Percentiles rank a stretch among this genome's conserved stretches.
phyloP scores from a whole-genome alignment of 1,140 invertebrate species.

The Eriocheir sinensis region DNA sequence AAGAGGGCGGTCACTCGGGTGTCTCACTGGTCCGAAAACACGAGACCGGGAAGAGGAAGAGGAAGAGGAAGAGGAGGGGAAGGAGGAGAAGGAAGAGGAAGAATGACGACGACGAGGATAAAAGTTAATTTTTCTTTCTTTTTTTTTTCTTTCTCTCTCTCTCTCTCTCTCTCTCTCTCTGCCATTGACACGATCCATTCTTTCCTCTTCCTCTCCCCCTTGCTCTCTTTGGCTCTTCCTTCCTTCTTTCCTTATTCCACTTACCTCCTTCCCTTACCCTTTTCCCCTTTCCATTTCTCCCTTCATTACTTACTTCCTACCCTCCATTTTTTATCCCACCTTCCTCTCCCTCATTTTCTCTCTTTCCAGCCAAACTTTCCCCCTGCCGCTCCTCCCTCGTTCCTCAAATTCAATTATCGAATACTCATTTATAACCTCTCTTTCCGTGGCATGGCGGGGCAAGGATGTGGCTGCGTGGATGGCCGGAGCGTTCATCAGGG shows the following conservation, averaged over 20 bases:
- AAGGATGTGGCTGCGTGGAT: conserved; percentile 31
- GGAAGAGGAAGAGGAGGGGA: background rate
- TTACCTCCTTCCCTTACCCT: too few relatives aligned
- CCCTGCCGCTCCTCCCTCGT: background rate
- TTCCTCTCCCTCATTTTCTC: background rate
- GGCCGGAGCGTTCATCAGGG: conserved; percentile 18
- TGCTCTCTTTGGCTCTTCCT: background rate
- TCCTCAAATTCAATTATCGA: conserved; percentile 56
- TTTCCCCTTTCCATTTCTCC: too few relatives aligned
- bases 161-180: background rate
- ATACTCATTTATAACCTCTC: conserved; percentile 44
- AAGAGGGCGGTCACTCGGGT: background rate
- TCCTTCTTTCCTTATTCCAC: too few relatives aligned
- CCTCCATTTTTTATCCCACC: background rate
- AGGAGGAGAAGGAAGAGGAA: background rate
- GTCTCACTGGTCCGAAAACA: background rate
- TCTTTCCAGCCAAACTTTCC: too few relatives aligned
- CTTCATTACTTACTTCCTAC: too few relatives aligned
- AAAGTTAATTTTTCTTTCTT: background rate
- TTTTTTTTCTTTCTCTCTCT: background rate
- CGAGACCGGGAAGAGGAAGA: background rate
- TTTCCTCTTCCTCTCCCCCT: background rate
- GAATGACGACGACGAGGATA: background rate
- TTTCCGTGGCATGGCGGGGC: conserved; percentile 29
- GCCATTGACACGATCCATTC: too few relatives aligned